Evolutionary conservation across 2,113 vertebrate genomes (phyloP), one percentile per base, ranked within the genome.

Genomic region (Archocentrus centrarchus): DNA sequence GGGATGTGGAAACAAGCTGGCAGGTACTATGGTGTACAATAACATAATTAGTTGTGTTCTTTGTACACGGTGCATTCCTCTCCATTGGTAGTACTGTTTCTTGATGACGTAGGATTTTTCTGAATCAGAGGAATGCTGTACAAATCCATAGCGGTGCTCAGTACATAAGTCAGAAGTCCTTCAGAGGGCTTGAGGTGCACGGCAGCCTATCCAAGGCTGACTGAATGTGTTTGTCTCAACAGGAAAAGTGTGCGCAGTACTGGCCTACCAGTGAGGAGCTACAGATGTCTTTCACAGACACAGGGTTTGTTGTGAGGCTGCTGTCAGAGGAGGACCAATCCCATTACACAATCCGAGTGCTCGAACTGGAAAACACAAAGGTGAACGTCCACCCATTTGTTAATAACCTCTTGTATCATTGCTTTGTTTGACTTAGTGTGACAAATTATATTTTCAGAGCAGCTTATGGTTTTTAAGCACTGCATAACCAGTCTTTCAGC

Each of bases 181-280:
- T 70, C 15, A 70, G 30, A 53, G 32, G 68, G 68, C 18, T 55
- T 2, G 68, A 35, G 13, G 64, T 39, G 47, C 18, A 18, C 50
- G n/a, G 18, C 27, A 20, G 73, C 32, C 35, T 30, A 8, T 57
- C 15, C 17, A 22, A 60, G 27, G 39, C 15, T 35, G 75, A 85
- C 2, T 61, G 5, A 44, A 41, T 37, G 47, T 7, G 20, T 80
- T 63, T 88, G 75, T 87, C 53, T 76, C 10, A 75, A 75, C 93
- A 99, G 98, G 97, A 99, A 91, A 99, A 99, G 88, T 99, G 98
- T 96, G 98, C 97, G 17, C 98, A 99, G 44, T 99, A 99, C 93
- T 99, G 98, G 98, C 98, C 98, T 30, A 97, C 97, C 53, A 93
- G 93, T 80, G 96, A 98, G 70, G 96, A 97, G 10, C 94, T 85